These are phyloP conservation scores for Fukomys damarensis DNA, from an alignment of 2,113 vertebrate genomes.

Conservation along the genomic window DNA sequence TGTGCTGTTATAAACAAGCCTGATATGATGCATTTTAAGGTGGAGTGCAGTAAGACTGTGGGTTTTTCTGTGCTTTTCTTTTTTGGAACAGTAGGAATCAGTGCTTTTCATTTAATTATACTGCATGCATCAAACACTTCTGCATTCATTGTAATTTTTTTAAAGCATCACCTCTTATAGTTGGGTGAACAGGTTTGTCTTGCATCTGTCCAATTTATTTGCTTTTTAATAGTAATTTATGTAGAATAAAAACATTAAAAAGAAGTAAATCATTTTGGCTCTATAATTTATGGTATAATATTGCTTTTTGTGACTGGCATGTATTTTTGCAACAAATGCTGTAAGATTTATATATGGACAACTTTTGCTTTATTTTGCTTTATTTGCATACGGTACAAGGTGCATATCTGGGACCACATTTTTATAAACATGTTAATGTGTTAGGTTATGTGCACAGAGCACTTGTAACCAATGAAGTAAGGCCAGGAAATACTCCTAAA, in stretches of 20 bases:
- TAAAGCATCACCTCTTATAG: slow-evolving; percentile 84
- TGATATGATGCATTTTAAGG: slow-evolving; percentile 85
- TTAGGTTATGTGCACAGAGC: slow-evolving; percentile 73
- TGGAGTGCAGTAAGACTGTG: slow-evolving; percentile 83
- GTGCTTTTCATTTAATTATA: slow-evolving; percentile 85
- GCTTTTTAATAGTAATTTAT: slow-evolving; percentile 90
- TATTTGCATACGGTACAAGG: slow-evolving; percentile 82
- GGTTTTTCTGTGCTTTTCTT: slow-evolving; percentile 65
- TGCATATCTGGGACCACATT: slow-evolving; percentile 80
- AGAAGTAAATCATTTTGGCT: slow-evolving; percentile 85
- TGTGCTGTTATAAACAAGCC: slow-evolving; percentile 86
- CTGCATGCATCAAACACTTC: slow-evolving; percentile 88
- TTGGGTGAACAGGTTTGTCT: slow-evolving; percentile 85
- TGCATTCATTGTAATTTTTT: slow-evolving; percentile 87
- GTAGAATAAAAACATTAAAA: slow-evolving; percentile 87
- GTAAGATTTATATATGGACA: slow-evolving; percentile 87
- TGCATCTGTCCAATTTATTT: slow-evolving; percentile 86
- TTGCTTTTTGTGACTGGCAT: slow-evolving; percentile 89
- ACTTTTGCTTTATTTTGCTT: slow-evolving; percentile 84
- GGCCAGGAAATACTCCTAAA: background rate
- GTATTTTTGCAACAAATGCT: slow-evolving; percentile 87
- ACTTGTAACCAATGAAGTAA: slow-evolving; percentile 71
- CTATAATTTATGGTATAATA: slow-evolving; percentile 86
- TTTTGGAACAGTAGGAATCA: slow-evolving; percentile 84
- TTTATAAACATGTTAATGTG: slow-evolving; percentile 74